Percentiles rank a stretch among this genome's conserved stretches.
Evolutionary conservation across 2,113 vertebrate species (phyloP).

Genomic region (Cryptoleucopteryx plumbea): DNA sequence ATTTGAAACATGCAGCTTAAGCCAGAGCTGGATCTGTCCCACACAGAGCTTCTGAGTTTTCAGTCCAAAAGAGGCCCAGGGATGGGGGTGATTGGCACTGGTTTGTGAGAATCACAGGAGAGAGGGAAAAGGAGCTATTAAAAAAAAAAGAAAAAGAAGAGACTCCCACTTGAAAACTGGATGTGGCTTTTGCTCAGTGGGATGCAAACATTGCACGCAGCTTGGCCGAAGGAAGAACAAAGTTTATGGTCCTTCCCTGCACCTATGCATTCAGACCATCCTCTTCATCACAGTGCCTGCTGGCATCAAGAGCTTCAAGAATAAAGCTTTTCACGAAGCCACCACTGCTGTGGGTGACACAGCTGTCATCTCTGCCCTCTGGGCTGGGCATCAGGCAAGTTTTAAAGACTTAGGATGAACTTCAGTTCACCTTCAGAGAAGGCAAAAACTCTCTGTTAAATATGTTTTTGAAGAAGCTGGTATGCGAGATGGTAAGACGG

Average conservation of each 20-base stretch:
- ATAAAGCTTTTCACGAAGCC: background rate
- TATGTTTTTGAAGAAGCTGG: background rate
- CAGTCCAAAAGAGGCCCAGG: background rate
- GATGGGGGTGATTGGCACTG: background rate
- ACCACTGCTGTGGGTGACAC: fast-evolving
- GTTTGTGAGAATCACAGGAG: background rate
- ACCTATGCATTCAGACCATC: background rate
- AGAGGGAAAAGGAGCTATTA: background rate
- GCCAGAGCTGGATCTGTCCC: background rate
- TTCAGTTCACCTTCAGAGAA: background rate
- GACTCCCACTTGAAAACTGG: background rate
- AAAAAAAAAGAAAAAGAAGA: background rate
- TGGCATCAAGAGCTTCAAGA: background rate
- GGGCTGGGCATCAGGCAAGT: background rate
- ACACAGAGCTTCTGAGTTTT: background rate
- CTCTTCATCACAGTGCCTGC: background rate
- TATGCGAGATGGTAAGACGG: fast-evolving
- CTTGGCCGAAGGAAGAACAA: background rate
- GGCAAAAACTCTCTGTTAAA: background rate
- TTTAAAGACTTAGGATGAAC: background rate
- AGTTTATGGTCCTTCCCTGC: background rate
- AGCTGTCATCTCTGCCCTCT: background rate
- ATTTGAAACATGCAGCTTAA: background rate
- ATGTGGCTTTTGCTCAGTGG: background rate
- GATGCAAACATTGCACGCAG: fast-evolving